Percentiles rank a stretch among this genome's conserved stretches.
Conservation (phyloP, 2,797 vertebrate species). For the Pseudochirops cupreus region DNA sequence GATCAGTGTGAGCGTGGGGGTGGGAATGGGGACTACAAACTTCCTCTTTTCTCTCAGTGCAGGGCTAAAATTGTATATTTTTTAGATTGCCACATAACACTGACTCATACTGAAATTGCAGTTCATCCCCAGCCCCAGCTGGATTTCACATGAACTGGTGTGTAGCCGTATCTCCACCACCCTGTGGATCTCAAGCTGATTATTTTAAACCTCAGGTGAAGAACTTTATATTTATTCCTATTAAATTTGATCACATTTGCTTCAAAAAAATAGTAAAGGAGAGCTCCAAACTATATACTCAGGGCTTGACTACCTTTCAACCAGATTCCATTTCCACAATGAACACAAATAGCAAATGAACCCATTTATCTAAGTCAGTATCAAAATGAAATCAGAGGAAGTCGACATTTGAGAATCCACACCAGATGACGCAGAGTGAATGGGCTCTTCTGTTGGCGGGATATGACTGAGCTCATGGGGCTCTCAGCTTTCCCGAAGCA, state of each 20-base stretch:
- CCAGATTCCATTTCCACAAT: neutral
- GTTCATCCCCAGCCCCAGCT: neutral
- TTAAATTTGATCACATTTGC: neutral
- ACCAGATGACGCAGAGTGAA: neutral
- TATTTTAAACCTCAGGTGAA: neutral
- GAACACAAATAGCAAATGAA: neutral
- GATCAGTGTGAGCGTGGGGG: neutral
- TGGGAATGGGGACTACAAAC: neutral
- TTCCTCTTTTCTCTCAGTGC: neutral
- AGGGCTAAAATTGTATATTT: neutral
- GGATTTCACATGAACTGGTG: neutral
- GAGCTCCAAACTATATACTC: neutral
- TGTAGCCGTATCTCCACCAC: neutral
- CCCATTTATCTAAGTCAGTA: neutral
- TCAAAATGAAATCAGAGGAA: neutral
- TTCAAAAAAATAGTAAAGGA: neutral
- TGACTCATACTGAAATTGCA: neutral
- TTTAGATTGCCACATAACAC: neutral
- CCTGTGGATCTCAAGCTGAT: neutral
- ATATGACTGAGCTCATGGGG: neutral
- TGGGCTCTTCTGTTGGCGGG: neutral
- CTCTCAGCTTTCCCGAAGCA: neutral
- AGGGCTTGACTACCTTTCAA: neutral
- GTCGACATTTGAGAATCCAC: neutral
- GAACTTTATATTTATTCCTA: neutral